Base-by-base conservation (phyloP, 2,888 invertebrate genomes). In the Tiphia femorata region DNA sequence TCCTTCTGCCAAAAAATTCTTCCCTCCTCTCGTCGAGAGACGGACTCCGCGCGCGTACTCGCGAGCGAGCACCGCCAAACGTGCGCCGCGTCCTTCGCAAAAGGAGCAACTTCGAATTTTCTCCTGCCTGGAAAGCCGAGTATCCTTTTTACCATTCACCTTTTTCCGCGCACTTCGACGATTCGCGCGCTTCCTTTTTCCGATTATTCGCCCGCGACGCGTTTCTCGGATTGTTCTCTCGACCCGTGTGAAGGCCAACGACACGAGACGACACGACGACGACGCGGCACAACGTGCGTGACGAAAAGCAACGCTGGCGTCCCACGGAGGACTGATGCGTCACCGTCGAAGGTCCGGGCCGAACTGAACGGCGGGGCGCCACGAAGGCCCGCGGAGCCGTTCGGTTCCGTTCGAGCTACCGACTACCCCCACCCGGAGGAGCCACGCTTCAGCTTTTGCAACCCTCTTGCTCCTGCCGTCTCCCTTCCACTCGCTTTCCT, bases 281-380 rank as follows among this genome's bases (percentile, higher is more conserved):
- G n/a, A n/a, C n/a, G n/a, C n/a, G 49, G 50, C 50, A 46, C 68
- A 62, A 59, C 67, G 66, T 66, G 70, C 58, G 67, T 54, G 58
- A 42, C 58, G 48, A n/a, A n/a, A n/a, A n/a, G n/a, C n/a, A n/a
- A n/a, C n/a, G 54, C 50, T 17, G 47, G 60, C 64, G 70, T 52
- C 54, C 48, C 60, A 65, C 67, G 63, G 37, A 57, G n/a, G 59
- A 68, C 52, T 57, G 73, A 67, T 62, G 65, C 76, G 75, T 73
- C 77, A 77, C 76, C 75, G 73, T 78, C 76, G 77, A 76, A 75
- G 73, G 81, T 80, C 82, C 82, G 81, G 81, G 77, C 77, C 75
- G 80, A 80, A 82, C 82, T 82, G 80, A 81, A 62, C 68, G 63
- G 55, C 67, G 72, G 67, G 69, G 67, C 70, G 64, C 65, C 61